Evolutionary conservation across 2,113 vertebrate species (phyloP).

Genomic region (Onychostruthus taczanowskii): DNA sequence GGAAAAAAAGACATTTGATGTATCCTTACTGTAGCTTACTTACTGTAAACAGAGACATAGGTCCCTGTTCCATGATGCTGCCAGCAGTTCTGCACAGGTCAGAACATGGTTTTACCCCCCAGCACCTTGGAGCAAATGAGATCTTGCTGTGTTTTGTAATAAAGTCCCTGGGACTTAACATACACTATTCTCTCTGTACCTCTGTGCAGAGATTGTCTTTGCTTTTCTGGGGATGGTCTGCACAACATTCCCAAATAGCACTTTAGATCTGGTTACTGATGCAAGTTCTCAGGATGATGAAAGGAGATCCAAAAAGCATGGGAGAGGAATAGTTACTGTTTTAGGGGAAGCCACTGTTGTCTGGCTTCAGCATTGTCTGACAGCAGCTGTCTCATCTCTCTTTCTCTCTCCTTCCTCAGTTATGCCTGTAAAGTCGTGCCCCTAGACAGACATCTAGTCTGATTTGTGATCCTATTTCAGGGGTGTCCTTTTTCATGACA

Average conservation of each 20-base stretch:
- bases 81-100: not conserved
- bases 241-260: not conserved
- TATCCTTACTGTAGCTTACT: fast-evolving
- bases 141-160: not conserved
- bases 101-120: not conserved
- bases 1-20: not conserved
- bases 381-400: constrained; percentile 21
- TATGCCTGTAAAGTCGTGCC: not conserved
- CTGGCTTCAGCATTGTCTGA: not conserved
- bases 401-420: not conserved
- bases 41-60: not conserved
- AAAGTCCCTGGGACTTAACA: not conserved
- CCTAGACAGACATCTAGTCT: not conserved
- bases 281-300: not conserved
- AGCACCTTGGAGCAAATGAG: not conserved
- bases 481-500: constrained; percentile 22
- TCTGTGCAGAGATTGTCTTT: not conserved
- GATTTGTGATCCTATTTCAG: not conserved
- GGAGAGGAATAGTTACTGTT: not conserved
- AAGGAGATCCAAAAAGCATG: not conserved
- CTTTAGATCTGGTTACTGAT: not conserved
- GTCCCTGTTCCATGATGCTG: fast-evolving
- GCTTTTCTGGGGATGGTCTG: not conserved
- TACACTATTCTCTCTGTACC: fast-evolving
- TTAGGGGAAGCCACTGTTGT: not conserved